Percentiles rank a stretch among this genome's conserved stretches.
Evolutionary conservation across 2,113 vertebrate species (phyloP).

Genomic region (Xyrauchen texanus): DNA sequence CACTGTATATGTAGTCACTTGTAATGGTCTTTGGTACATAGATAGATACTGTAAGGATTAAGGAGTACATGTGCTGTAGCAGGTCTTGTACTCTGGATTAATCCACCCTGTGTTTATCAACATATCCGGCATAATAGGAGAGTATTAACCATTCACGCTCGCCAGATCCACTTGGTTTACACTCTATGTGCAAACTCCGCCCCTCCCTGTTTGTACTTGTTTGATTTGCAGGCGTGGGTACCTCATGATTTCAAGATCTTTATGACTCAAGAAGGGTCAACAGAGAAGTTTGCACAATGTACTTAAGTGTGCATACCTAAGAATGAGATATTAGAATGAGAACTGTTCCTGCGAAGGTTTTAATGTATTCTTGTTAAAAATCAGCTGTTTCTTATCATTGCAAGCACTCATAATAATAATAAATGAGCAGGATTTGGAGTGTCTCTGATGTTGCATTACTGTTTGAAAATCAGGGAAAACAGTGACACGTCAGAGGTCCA

Average conservation of each 20-base stretch:
- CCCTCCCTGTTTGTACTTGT: conserved; percentile 34
- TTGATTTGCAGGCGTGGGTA: conserved; percentile 55
- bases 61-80: background rate
- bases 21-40: background rate
- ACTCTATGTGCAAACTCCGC: conserved; percentile 26
- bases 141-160: background rate
- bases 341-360: background rate
- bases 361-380: background rate
- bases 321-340: background rate
- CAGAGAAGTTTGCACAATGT: conserved; percentile 60
- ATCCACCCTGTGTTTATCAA: conserved; percentile 13
- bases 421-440: background rate
- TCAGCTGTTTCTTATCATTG: background rate
- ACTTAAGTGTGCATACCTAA: background rate
- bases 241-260: conserved; percentile 55
- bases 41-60: background rate
- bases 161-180: conserved; percentile 7
- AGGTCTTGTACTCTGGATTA: background rate
- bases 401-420: background rate
- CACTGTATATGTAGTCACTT: background rate
- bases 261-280: conserved; percentile 70
- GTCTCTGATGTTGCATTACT: background rate
- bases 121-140: background rate
- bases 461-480: conserved; percentile 13
- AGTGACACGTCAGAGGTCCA: conserved; percentile 51